Percentiles rank a stretch among this genome's conserved stretches.
These are phyloP conservation scores for Acanthacorydalis orientalis DNA, from an alignment of 2,888 invertebrate species.

Conservation along the genomic window DNA sequence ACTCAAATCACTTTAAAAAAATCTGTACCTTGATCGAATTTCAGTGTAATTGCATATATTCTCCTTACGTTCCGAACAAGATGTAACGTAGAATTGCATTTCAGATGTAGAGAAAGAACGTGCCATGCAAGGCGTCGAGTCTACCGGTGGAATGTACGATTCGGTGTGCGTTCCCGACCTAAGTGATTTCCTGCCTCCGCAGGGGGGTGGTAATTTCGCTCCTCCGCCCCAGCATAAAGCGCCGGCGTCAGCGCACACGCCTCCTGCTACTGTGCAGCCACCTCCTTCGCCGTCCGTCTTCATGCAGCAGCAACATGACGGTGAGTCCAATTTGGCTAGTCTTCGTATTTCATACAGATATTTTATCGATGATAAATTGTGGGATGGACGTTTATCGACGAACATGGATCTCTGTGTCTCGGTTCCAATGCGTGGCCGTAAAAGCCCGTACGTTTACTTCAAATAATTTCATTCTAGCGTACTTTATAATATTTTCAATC, in stretches of 20 bases:
- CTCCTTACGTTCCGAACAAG: too few relatives aligned
- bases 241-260: conserved; percentile 30
- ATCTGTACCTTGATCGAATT: too few relatives aligned
- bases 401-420: too few relatives aligned
- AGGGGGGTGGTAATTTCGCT: conserved; percentile 25
- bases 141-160: conserved; percentile 52
- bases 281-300: conserved; percentile 15
- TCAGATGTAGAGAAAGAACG: conserved; percentile 67
- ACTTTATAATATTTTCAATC: too few relatives aligned
- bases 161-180: conserved; percentile 64
- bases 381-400: too few relatives aligned
- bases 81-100: conserved; percentile 10
- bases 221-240: conserved; percentile 20
- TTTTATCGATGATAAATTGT: too few relatives aligned
- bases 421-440: too few relatives aligned
- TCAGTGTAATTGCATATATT: too few relatives aligned
- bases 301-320: conserved; percentile 31
- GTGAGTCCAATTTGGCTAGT: conserved; percentile 27
- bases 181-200: conserved; percentile 41
- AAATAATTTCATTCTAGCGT: too few relatives aligned
- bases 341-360: too few relatives aligned
- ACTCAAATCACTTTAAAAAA: too few relatives aligned
- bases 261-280: conserved; percentile 11
- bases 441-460: too few relatives aligned
- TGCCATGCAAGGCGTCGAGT: conserved; percentile 42